Evolutionary conservation across 2,888 invertebrate species (phyloP), one percentile per base, ranked within the genome.

Genomic region (Ectobius pallidus): DNA sequence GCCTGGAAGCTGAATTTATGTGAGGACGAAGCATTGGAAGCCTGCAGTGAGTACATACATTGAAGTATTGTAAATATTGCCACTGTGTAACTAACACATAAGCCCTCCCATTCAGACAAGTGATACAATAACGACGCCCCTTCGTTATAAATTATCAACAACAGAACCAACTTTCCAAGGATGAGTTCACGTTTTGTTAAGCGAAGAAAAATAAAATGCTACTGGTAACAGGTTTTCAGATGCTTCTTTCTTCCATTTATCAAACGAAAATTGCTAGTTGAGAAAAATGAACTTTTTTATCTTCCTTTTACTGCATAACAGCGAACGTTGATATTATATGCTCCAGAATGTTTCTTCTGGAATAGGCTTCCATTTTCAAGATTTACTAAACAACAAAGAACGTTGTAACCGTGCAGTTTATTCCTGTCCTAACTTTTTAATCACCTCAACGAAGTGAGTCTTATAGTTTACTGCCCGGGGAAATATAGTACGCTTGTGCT

Each of bases 141-240:
- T n/a, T 52, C 52, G 52, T 52, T 52, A 52, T 22, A 52, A 52
- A 52, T 22, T 52, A 22, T 52, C 25, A 52, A 22, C 52, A 22
- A 49, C n/a, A 52, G 22, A 20, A 52, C 22, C 25, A 52, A 52
- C 52, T 52, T 52, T 22, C 25, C n/a, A 52, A 52, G 52, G 52
- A 22, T 52, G 22, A 22, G 22, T 22, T 52, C 52, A 52, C 25
- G 25, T 52, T 22, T 52, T 52, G 22, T 52, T 14, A 11, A 14
- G n/a, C n/a, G n/a, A n/a, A n/a, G n/a, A n/a, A n/a, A n/a, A n/a
- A n/a, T n/a, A n/a, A n/a, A 52, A 52, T 22, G 25, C 52, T 22
- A 22, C 52, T 2, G 25, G 52, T 52, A 52, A 52, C 52, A 52
- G 52, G 52, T 22, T 52, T 22, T 52, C 2, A 14, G 52, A 52